Base-by-base conservation (phyloP, 2,113 vertebrate genomes). In the Labeo catla region DNA sequence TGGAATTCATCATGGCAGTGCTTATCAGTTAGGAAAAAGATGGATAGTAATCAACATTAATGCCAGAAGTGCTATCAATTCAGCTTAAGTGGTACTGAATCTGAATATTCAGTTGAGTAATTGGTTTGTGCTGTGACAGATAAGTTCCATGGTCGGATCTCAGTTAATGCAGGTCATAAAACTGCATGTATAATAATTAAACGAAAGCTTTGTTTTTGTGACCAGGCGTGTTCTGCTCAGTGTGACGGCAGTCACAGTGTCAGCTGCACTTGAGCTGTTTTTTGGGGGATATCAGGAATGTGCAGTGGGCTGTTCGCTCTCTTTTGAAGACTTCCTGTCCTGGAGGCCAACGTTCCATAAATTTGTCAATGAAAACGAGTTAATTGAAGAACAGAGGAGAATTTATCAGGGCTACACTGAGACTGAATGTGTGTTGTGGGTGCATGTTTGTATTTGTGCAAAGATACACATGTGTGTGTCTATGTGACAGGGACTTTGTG, bases 351-450 rank as follows among this genome's bases (percentile, higher is more conserved):
- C 87, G 81, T 87, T 91, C 92, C 90, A 87, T 68, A 88, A 93
- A 94, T 95, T 95, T 94, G 91, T 96, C 94, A 96, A 94, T 95
- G 94, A 93, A 93, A 91, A 89, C 89, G 92, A 93, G 91, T 94
- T 95, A 94, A 95, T 94, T 93, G 93, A 92, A 70, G 90, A 92
- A 95, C 95, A 94, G 91, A 82, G 89, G 50, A 91, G 86, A 91
- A 84, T 88, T 87, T 91, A 90, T 91, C 93, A 93, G 89, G 91
- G 90, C 91, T 89, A 66, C 12, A 73, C 80, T 70, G 19, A 73
- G 84, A 63, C 65, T 21, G 45, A 49, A 45, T 85, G 76, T 28
- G 54, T 79, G 74, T 79, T 76, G 59, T 59, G 77, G 34, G 78
- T 74, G 52, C 47, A 36, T 77, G 63, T 59, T 78, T 54, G 72